Evolutionary conservation across 2,888 invertebrate genomes (phyloP).

Genomic region (Notodonta dromedarius): DNA sequence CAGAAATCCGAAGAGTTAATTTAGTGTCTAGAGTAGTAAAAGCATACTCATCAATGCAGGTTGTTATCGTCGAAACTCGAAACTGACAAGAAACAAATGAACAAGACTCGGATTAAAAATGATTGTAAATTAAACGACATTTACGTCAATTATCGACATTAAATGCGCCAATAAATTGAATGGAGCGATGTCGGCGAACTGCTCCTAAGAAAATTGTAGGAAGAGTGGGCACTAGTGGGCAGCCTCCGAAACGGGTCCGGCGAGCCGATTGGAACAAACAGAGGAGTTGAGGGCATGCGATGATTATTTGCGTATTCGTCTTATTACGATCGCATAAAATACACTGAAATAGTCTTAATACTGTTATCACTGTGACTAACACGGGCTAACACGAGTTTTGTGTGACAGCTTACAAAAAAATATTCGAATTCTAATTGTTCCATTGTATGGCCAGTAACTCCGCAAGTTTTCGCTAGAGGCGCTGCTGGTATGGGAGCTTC

Average conservation of each 20-base stretch:
- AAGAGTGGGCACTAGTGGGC: conserved; percentile 31
- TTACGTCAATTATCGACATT: conserved; percentile 56
- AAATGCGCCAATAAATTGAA: conserved; percentile 48
- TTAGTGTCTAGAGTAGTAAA: too few species aligned
- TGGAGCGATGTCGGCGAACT: conserved; percentile 33
- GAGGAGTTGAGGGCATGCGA: conserved; percentile 24
- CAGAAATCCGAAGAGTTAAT: too few species aligned
- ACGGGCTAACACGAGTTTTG: too few species aligned
- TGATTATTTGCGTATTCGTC: conserved; percentile 24
- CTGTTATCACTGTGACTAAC: too few species aligned
- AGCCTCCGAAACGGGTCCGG: conserved; percentile 36
- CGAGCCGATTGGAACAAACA: conserved; percentile 31
- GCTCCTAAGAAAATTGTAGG: conserved; percentile 40
- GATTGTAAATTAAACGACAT: conserved; percentile 40
- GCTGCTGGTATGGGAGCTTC: too few species aligned
- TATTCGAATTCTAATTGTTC: too few species aligned
- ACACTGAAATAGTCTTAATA: too few species aligned
- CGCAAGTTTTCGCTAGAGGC: too few species aligned
- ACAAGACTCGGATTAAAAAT: conserved; percentile 27
- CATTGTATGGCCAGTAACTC: too few species aligned
- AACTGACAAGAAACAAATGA: conserved; percentile 16
- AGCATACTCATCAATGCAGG: too few species aligned
- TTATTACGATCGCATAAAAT: conserved; percentile 17
- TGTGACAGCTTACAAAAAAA: too few species aligned
- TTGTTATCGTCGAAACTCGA: neutral